Conservation (phyloP, 2,797 vertebrate genomes). For the Pipistrellus nathusii region DNA sequence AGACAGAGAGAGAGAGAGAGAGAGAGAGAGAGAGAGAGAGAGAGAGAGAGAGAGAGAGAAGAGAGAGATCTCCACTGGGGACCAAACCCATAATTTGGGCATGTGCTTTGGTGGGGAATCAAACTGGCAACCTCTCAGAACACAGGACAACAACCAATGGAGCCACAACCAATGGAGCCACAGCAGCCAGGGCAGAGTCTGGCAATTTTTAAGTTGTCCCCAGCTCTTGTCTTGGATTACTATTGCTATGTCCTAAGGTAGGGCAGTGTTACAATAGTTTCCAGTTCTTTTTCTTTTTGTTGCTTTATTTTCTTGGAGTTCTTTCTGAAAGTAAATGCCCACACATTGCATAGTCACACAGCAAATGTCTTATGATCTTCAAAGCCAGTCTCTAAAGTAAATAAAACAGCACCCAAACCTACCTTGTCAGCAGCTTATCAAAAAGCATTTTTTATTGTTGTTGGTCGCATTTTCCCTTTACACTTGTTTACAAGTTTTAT, state of each 20-base stretch:
- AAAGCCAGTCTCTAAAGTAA: conserved; percentile 59
- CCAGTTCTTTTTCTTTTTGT: background rate
- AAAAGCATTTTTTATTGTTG: background rate
- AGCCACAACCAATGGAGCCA: too few relatives aligned
- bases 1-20: too few relatives aligned
- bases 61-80: too few relatives aligned
- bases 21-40: too few relatives aligned
- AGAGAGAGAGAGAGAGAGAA: too few relatives aligned
- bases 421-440: conserved; percentile 55
- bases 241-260: background rate
- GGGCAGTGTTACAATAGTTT: background rate
- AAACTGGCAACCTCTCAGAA: too few relatives aligned
- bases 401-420: conserved; percentile 43
- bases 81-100: too few relatives aligned
- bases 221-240: background rate
- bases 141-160: too few relatives aligned
- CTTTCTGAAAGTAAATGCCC: conserved; percentile 32
- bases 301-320: conserved; percentile 47
- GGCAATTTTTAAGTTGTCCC: background rate
- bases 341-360: background rate
- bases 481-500: conserved; percentile 20
- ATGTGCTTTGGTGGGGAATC: too few relatives aligned
- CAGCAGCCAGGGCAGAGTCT: background rate
- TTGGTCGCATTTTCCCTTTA: conserved; percentile 1
- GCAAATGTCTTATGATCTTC: conserved; percentile 13